Evolutionary conservation across 2,113 vertebrate species (phyloP), one percentile per base, ranked within the genome.

Genomic region (Clarias magur): DNA sequence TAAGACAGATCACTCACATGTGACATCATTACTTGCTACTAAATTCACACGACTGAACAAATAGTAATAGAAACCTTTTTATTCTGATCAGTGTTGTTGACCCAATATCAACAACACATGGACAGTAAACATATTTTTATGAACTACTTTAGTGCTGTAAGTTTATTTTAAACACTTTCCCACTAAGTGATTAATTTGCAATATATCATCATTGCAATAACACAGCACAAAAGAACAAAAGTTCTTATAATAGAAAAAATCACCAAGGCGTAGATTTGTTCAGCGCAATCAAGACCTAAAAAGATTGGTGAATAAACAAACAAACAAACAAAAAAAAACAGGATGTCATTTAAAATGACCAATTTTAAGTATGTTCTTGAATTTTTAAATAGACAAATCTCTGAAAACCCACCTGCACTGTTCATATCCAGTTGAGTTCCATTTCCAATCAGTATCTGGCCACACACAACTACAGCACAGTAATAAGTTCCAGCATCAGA

Each of bases 391-490:
- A 57, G 57, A 62, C 9, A 59, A 85, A 65, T 0, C 12, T 38
- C 12, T 34, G 63, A 57, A 19, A 85, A 15, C 73, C 63, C 63
- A 90, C 90, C 90, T 62, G 67, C 4, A 80, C 88, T 4, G 0
- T 85, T 57, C 57, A 93, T 1, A 0, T 88, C 48, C 80, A 93
- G 38, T 65, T 79, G 59, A 63, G 82, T 91, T 65, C 92, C 91
- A 2, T 80, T 89, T 3, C 92, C 91, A 38, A 93, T 90, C 34
- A 92, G 70, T 0, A 88, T 62, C n/a, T 82, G 0, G 0, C 65
- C 87, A 83, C 90, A 91, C 0, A 60, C 75, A 62, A 79, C 76
- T 68, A 91, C 88, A 87, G 90, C 79, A n/a, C 90, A 91, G 89
- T 88, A 87, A 84, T 89, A 90, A 83, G 86, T 88, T 57, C 59